Percentiles rank a stretch among this genome's conserved stretches.
Conservation (phyloP, 2,888 invertebrate species). For the Meliscaeva auricollis region DNA sequence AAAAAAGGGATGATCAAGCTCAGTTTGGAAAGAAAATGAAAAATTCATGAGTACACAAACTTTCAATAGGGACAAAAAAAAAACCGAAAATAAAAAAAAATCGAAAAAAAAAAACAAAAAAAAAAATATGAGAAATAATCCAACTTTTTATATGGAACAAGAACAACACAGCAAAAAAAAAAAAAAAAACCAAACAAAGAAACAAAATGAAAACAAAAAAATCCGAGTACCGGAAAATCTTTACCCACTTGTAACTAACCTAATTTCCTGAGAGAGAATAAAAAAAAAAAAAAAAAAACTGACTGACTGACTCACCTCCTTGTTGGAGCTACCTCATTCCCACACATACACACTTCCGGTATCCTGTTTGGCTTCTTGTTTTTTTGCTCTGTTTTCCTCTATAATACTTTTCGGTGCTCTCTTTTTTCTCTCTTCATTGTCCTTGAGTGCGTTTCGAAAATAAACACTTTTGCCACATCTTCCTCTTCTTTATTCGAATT, state of each 20-base stretch:
- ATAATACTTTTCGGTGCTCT: slow-evolving; percentile 1
- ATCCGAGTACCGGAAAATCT: slow-evolving; percentile 69
- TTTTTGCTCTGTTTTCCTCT: neutral
- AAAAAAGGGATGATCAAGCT: slow-evolving; percentile 27
- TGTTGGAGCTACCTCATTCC: neutral
- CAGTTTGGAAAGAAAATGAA: slow-evolving; percentile 47
- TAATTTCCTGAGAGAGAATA: slow-evolving; percentile 67
- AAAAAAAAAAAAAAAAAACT: slow-evolving; percentile 3
- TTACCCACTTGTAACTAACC: slow-evolving; percentile 76
- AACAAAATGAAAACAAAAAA: neutral
- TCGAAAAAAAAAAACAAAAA: slow-evolving; percentile 15
- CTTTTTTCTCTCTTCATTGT: slow-evolving; percentile 20
- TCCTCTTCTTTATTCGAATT: slow-evolving; percentile 43
- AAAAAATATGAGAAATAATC: slow-evolving; percentile 20
- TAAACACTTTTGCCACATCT: slow-evolving; percentile 51
- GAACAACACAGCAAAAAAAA: slow-evolving; percentile 17
- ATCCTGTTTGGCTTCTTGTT: slow-evolving; percentile 27
- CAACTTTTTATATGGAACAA: slow-evolving; percentile 35
- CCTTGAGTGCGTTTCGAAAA: slow-evolving; percentile 63
- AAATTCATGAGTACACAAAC: slow-evolving; percentile 72
- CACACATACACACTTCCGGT: slow-evolving; percentile 39
- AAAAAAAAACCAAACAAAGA: slow-evolving; percentile 13
- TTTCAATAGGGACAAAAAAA: slow-evolving; percentile 49
- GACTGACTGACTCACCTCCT: slow-evolving; percentile 21
- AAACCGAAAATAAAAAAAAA: neutral